These are phyloP conservation scores for Macrotis lagotis DNA, from an alignment of 2,113 vertebrate species.

Conservation along the genomic window DNA sequence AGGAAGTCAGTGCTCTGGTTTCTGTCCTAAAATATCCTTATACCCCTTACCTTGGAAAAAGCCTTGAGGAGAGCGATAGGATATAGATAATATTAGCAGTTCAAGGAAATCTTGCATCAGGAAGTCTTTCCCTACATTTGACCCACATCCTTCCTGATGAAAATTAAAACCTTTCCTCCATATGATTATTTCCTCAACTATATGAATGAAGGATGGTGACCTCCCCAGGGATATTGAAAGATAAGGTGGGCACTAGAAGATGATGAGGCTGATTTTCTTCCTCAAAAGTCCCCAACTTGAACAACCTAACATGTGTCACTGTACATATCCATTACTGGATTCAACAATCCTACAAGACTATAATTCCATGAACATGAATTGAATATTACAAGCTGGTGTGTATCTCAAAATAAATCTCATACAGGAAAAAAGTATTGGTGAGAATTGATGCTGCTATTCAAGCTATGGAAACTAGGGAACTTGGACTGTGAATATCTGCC, in stretches of 20 bases:
- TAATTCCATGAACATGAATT: background rate
- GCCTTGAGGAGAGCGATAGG: background rate
- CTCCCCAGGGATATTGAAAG: background rate
- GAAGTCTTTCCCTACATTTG: background rate
- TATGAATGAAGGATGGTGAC: background rate
- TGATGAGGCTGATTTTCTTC: background rate
- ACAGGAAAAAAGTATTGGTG: background rate
- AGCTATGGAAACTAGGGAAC: background rate
- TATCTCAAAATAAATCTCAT: background rate
- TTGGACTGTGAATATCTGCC: background rate
- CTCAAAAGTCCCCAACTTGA: background rate
- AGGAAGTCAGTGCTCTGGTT: no score
- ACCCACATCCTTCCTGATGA: background rate
- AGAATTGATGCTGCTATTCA: background rate
- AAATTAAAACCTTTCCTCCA: background rate
- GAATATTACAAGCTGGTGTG: background rate
- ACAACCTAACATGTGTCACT: no score
- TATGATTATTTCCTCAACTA: background rate
- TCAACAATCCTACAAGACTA: background rate
- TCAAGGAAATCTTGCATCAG: background rate
- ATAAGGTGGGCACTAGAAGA: background rate
- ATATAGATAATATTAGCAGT: background rate
- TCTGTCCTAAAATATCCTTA: background rate
- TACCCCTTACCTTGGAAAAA: background rate
- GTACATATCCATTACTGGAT: background rate